Conservation (phyloP, 2,888 invertebrate genomes). For the Glaucopsyche alexis region DNA sequence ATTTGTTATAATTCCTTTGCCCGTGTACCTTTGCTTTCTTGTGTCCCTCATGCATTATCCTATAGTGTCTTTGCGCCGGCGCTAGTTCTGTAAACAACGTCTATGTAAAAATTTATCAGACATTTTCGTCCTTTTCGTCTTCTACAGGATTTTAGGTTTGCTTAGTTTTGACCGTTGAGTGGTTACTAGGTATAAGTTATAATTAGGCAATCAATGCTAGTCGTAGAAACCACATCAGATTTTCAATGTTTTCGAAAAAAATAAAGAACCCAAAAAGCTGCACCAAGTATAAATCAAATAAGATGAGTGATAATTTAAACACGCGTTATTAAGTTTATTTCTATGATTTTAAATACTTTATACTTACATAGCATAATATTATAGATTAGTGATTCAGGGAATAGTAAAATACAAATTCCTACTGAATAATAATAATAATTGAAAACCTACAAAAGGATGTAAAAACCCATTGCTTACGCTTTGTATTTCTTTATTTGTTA, state of each 20-base stretch:
- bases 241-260: no score
- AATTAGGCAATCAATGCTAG: no score
- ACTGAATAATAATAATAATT: conserved; percentile 14
- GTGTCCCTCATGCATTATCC: neutral
- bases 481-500: conserved; percentile 11
- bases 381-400: conserved; percentile 7
- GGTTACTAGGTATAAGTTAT: no score
- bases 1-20: conserved; percentile 6
- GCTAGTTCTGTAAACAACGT: conserved; percentile 16
- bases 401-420: neutral
- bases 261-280: neutral
- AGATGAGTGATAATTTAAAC: no score
- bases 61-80: conserved; percentile 8
- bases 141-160: no score
- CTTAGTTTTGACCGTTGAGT: no score
- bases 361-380: neutral
- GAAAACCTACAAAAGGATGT: conserved; percentile 8
- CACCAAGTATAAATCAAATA: neutral
- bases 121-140: neutral
- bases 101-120: no score
- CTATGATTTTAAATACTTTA: neutral
- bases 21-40: neutral
- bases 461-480: neutral
- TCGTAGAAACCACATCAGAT: no score
- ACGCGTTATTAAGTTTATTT: no score